These are phyloP conservation scores for Aphelocoma coerulescens DNA, from an alignment of 2,113 vertebrate species.

Conservation along the genomic window DNA sequence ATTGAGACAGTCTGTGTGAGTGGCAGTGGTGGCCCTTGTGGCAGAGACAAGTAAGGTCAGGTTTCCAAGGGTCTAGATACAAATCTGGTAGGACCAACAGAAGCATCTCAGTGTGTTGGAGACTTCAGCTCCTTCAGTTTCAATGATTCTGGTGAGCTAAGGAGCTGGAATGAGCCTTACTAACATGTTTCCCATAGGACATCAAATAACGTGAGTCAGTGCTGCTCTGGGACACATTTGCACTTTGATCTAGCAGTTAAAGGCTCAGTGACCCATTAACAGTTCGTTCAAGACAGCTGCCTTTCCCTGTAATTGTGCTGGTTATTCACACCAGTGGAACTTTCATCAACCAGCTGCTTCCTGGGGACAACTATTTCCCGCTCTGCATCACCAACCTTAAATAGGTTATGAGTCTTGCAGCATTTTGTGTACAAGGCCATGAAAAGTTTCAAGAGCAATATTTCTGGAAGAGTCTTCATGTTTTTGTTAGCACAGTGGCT, in stretches of 20 bases:
- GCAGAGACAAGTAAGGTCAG: background rate
- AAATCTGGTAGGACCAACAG: background rate
- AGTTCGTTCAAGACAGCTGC: background rate
- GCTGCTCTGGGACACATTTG: background rate
- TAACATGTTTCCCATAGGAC: background rate
- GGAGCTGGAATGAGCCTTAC: background rate
- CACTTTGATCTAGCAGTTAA: slow-evolving; percentile 53
- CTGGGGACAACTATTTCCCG: background rate
- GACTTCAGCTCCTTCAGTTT: background rate
- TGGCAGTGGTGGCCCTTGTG: background rate
- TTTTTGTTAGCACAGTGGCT: background rate
- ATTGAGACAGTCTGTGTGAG: background rate
- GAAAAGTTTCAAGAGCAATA: background rate
- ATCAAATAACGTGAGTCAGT: background rate
- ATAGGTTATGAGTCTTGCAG: background rate
- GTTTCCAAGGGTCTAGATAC: background rate
- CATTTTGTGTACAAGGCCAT: background rate
- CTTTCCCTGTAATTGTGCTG: slow-evolving; percentile 38
- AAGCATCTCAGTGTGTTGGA: background rate
- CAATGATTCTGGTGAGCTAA: background rate
- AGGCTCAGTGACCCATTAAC: background rate
- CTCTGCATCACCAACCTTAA: background rate
- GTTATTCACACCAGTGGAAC: slow-evolving; percentile 25
- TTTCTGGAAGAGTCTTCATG: background rate
- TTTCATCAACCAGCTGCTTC: background rate